Base-by-base conservation (phyloP, 2,888 invertebrate genomes). In the Andrena marginata region DNA sequence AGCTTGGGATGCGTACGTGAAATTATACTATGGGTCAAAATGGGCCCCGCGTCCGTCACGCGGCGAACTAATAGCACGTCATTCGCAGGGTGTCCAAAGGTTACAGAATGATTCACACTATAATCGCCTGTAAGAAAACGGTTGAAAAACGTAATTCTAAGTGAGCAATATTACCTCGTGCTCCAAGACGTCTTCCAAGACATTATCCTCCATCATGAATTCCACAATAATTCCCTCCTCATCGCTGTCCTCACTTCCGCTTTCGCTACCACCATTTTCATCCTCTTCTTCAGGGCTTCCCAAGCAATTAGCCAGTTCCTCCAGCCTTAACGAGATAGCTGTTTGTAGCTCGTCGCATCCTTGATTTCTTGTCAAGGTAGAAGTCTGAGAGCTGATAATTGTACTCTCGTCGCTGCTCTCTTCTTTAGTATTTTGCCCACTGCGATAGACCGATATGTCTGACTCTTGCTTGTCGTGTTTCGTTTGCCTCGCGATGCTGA, bases 391-490 rank as follows among this genome's bases (percentile, higher is more conserved):
- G 2, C 99, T 98, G 89, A 99, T 99, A 85, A 99, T 98, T 0
- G 99, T 99, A 26, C 98, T 98, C 93, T 99, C 99, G 93, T 99
- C 99, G 31, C 98, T 98, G 89, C 98, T 99, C 94, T 99, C 99
- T 92, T 99, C 99, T 89, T 95, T 95, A 29, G 91, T 90, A 79
- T 93, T 97, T 95, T 87, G 94, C 79, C 77, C 93, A 77, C 79
- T 87, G 60, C 91, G 92, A 79, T 92, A 93, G 64, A 94, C 92
- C 3, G 95, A 95, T n/a, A 95, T 91, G 73, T 95, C 95, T 2
- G 95, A 95, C 82, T 95, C 95, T 91, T 95, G 95, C 85, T 95
- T 95, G 70, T 94, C 93, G 82, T 95, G 95, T 68, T 89, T 90
- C 3, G 86, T 79, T 54, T 91, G 90, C 35, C 90, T 92, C 16